These are phyloP conservation scores for Python bivittatus DNA, from an alignment of 2,113 vertebrate species.

Conservation along the genomic window DNA sequence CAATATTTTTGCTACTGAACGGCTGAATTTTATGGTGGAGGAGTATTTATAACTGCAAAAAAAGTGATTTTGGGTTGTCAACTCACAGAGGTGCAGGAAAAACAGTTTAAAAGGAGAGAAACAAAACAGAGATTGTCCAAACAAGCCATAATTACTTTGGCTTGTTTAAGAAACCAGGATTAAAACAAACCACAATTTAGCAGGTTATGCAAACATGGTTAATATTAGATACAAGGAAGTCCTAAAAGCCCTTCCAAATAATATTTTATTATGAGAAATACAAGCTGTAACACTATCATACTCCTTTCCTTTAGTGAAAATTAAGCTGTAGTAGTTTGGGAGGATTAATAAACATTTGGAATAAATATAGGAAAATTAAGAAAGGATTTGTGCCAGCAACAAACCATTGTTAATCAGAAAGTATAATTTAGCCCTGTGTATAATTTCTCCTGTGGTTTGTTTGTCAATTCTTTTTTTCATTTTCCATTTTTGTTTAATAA, in stretches of 20 bases:
- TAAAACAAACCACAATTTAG: background rate
- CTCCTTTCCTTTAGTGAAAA: background rate
- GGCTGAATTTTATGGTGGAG: background rate
- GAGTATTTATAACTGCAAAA: background rate
- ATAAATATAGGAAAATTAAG: background rate
- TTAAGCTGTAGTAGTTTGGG: background rate
- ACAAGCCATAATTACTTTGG: background rate
- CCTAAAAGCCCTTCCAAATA: background rate
- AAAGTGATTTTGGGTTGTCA: background rate
- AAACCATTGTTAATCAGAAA: background rate
- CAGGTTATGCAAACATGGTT: background rate
- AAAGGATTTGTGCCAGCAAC: background rate
- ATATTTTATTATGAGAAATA: background rate
- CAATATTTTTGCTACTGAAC: background rate
- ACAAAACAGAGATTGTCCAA: background rate
- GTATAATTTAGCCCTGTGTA: background rate
- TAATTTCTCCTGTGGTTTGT: background rate
- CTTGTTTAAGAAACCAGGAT: background rate
- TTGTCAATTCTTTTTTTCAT: background rate
- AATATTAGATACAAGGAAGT: background rate
- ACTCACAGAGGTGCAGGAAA: background rate
- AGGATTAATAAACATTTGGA: background rate
- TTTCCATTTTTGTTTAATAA: background rate
- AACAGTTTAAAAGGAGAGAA: background rate
- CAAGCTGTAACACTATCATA: background rate